Percentiles rank a stretch among this genome's conserved stretches.
Evolutionary conservation across 2,888 invertebrate species (phyloP).

Genomic region (Patella pellucida): DNA sequence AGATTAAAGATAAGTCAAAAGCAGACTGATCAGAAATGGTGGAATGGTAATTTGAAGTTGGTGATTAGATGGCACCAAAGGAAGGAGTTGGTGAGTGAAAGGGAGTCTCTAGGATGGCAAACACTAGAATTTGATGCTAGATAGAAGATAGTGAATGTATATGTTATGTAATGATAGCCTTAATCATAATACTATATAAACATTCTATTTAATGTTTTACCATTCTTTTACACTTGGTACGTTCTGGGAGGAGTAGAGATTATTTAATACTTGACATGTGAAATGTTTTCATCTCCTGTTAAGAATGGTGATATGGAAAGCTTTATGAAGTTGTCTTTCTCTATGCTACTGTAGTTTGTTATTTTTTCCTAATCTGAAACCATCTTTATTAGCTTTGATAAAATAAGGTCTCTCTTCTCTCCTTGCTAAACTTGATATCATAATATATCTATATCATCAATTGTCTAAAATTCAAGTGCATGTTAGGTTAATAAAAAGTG

Average conservation of each 20-base stretch:
- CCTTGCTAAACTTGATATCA: too few species aligned
- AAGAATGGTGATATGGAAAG: too few species aligned
- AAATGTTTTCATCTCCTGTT: background rate
- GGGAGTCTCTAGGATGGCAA: background rate
- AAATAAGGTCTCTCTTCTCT: too few species aligned
- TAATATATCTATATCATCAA: too few species aligned
- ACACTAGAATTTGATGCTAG: background rate
- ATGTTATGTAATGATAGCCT: constrained; percentile 11
- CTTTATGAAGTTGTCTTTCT: too few species aligned
- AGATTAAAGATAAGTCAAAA: background rate
- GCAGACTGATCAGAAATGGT: background rate
- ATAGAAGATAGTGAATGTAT: background rate
- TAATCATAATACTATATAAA: constrained; percentile 7
- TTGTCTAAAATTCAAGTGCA: too few species aligned
- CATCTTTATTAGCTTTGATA: too few species aligned
- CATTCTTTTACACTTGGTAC: background rate
- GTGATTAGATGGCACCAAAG: constrained; percentile 4
- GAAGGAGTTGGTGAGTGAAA: constrained; percentile 10
- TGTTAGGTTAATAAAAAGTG: too few species aligned
- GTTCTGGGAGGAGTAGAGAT: constrained; percentile 10
- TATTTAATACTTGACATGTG: constrained; percentile 11
- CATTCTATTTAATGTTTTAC: background rate
- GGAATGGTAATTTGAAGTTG: constrained; percentile 2
- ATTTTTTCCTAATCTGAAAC: background rate
- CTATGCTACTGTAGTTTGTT: constrained; percentile 2